Evolutionary conservation across 2,113 vertebrate species (phyloP).

Genomic region (Heptranchias perlo): DNA sequence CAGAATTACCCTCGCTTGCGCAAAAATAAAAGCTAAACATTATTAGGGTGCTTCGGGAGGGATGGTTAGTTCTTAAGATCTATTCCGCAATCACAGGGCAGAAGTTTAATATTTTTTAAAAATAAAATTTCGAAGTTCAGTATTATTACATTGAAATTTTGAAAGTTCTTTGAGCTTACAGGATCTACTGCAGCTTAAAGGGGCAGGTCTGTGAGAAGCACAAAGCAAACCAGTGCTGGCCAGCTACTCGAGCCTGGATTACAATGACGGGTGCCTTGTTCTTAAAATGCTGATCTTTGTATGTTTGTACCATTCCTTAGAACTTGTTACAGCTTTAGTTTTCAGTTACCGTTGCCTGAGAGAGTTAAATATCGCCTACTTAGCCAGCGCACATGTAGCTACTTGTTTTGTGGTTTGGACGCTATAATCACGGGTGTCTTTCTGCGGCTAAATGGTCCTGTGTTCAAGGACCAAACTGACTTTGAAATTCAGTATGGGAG

Average conservation of each 20-base stretch:
- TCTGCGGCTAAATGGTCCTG: neutral
- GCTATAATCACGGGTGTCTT: neutral
- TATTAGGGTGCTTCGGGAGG: too few relatives aligned
- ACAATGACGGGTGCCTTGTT: neutral
- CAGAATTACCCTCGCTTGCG: too few relatives aligned
- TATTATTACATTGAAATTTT: too few relatives aligned
- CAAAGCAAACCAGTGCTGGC: neutral
- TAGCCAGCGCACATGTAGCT: neutral
- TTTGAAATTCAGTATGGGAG: neutral
- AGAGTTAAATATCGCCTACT: neutral
- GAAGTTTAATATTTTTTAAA: too few relatives aligned
- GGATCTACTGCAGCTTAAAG: neutral
- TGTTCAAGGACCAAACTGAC: neutral
- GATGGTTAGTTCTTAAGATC: too few relatives aligned
- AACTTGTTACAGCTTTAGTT: neutral
- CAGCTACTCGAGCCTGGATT: neutral
- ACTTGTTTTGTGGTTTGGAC: neutral
- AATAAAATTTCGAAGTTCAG: too few relatives aligned
- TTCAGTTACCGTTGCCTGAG: neutral
- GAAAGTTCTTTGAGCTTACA: too few relatives aligned
- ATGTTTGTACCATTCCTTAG: neutral
- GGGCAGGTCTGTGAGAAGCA: neutral
- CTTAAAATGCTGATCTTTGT: neutral
- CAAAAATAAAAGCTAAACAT: too few relatives aligned
- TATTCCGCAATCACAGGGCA: too few relatives aligned